Evolutionary conservation across 1,140 invertebrate genomes (phyloP).

Genomic region (Stenopsyche tienmushanensis): DNA sequence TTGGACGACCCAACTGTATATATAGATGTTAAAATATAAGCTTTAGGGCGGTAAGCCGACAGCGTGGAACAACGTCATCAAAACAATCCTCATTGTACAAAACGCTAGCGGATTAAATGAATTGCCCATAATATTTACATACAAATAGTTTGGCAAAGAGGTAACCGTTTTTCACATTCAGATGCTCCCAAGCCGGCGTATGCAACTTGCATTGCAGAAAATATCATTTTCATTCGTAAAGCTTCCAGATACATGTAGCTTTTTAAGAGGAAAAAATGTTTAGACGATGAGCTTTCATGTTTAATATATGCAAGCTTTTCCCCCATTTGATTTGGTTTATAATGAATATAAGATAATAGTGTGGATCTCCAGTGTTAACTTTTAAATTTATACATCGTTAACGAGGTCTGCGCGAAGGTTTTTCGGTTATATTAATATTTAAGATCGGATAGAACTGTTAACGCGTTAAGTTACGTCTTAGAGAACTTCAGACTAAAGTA

Average conservation of each 20-base stretch:
- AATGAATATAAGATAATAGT: background rate
- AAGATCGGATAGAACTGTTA: no score
- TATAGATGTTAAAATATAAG: background rate
- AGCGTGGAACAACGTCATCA: constrained; percentile 31
- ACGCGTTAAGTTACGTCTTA: background rate
- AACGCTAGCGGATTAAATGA: constrained; percentile 39
- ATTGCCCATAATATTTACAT: constrained; percentile 41
- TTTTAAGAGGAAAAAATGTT: no score
- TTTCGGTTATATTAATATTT: background rate
- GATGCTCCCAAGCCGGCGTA: constrained; percentile 1
- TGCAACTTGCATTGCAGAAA: no score
- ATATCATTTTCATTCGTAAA: no score
- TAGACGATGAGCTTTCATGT: no score
- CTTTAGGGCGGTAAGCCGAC: constrained; percentile 9
- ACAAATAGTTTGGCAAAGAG: constrained; percentile 39
- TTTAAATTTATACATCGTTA: no score
- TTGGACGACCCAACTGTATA: no score
- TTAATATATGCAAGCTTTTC: background rate
- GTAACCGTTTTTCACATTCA: constrained; percentile 31
- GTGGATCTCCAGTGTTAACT: no score
- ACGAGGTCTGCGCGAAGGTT: no score
- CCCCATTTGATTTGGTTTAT: background rate
- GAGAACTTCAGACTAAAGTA: constrained; percentile 6
- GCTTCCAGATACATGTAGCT: no score
- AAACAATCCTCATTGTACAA: constrained; percentile 39